Evolutionary conservation across 2,113 vertebrate species (phyloP).

Genomic region (Numida meleagris): DNA sequence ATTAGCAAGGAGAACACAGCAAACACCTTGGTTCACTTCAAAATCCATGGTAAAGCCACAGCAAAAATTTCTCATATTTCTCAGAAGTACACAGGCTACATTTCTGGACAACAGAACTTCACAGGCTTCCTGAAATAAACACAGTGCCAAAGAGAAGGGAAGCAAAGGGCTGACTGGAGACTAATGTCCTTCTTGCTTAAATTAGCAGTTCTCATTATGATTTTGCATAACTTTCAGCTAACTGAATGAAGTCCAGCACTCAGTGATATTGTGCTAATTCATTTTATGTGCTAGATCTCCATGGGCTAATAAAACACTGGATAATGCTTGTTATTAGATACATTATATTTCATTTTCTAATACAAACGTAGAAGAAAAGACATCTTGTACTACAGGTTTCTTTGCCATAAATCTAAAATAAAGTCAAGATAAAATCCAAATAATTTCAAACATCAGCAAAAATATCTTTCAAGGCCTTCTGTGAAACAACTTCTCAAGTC

Average conservation of each 20-base stretch:
- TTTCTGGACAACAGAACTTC: neutral
- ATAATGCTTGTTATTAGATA: conserved; percentile 3
- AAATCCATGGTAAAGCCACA: neutral
- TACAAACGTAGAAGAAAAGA: neutral
- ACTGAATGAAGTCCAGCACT: neutral
- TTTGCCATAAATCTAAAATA: conserved; percentile 21
- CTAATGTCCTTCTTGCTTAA: conserved; percentile 21
- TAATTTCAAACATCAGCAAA: conserved; percentile 13
- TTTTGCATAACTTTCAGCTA: conserved; percentile 43
- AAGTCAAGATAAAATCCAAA: neutral
- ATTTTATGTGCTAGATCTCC: conserved; percentile 5
- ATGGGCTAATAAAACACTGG: neutral
- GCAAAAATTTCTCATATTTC: neutral
- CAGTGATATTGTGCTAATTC: conserved; percentile 18
- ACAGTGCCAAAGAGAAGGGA: neutral
- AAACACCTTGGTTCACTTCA: neutral
- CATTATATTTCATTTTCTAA: neutral
- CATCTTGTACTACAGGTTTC: neutral
- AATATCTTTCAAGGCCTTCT: neutral
- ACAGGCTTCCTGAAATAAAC: neutral
- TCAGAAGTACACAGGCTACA: neutral
- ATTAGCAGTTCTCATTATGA: neutral
- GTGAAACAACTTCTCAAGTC: neutral
- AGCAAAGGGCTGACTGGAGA: neutral
- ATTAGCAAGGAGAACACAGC: neutral